These are phyloP conservation scores for Conus canariensis DNA, from an alignment of 2,888 invertebrate genomes.

Conservation along the genomic window DNA sequence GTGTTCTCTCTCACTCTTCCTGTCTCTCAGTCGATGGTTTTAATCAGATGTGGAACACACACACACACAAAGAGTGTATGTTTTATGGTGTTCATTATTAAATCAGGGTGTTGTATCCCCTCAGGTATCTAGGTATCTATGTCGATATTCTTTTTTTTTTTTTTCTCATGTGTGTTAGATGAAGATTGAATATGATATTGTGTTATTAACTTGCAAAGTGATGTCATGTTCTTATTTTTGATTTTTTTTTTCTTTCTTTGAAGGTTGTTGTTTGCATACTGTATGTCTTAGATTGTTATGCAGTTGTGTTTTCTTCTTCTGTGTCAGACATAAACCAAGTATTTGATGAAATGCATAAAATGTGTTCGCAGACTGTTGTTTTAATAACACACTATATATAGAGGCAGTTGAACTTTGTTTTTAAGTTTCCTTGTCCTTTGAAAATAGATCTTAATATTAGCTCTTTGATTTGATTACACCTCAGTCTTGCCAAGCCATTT, in stretches of 20 bases:
- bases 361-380: slow-evolving; percentile 27
- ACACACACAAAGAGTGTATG: neutral
- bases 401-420: slow-evolving; percentile 1
- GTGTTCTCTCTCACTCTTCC: slow-evolving; percentile 3
- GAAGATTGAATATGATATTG: slow-evolving; percentile 19
- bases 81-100: slow-evolving; percentile 28
- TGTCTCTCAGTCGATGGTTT: neutral
- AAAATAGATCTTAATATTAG: neutral
- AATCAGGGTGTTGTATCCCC: slow-evolving; percentile 32
- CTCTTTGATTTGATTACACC: slow-evolving; percentile 30
- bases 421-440: neutral
- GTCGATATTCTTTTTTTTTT: neutral
- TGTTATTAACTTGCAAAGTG: slow-evolving; percentile 9
- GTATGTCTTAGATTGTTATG: slow-evolving; percentile 31
- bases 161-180: slow-evolving; percentile 7
- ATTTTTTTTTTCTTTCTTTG: slow-evolving; percentile 29
- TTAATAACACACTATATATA: neutral
- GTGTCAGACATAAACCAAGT: slow-evolving; percentile 13
- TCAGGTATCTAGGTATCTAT: slow-evolving; percentile 20
- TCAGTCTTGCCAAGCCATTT: slow-evolving; percentile 42
- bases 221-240: slow-evolving; percentile 23
- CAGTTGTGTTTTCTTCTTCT: slow-evolving; percentile 3
- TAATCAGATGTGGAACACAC: slow-evolving; percentile 15
- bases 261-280: slow-evolving; percentile 28
- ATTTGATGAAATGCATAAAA: slow-evolving; percentile 20